Conservation (phyloP, 2,113 vertebrate species). For the Zapornia atra region DNA sequence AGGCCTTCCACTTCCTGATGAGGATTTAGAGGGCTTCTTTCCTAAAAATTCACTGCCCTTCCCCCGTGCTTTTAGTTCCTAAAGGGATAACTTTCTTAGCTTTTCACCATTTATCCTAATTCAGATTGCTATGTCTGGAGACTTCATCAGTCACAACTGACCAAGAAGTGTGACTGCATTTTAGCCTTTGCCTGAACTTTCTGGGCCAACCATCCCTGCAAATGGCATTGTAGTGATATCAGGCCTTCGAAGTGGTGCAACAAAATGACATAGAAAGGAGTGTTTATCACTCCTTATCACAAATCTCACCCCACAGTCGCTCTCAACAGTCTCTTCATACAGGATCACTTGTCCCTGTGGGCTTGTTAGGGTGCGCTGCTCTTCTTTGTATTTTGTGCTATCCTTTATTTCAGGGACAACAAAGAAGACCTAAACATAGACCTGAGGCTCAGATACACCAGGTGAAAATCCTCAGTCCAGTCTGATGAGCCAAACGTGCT, state of each 20-base stretch:
- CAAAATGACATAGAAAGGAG: background rate
- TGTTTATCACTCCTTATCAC: background rate
- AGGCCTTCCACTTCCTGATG: background rate
- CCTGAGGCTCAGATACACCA: background rate
- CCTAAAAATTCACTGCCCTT: background rate
- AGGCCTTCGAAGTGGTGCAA: background rate
- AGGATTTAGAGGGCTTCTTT: background rate
- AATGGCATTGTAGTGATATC: background rate
- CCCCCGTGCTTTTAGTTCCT: background rate
- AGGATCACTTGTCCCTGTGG: background rate
- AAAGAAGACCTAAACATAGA: background rate
- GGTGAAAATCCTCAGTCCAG: fast-evolving
- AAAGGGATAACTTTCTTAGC: background rate
- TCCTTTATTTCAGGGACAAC: background rate
- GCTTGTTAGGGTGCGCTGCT: background rate
- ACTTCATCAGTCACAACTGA: background rate
- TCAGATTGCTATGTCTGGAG: background rate
- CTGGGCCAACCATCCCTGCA: background rate
- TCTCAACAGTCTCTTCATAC: background rate
- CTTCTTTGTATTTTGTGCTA: background rate
- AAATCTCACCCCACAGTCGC: background rate
- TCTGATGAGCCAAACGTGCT: background rate
- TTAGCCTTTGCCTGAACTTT: background rate
- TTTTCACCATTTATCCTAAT: background rate
- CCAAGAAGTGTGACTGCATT: background rate